phyloP scores from a whole-genome alignment of 2,888 invertebrate species.

The Microplitis deprimator region DNA sequence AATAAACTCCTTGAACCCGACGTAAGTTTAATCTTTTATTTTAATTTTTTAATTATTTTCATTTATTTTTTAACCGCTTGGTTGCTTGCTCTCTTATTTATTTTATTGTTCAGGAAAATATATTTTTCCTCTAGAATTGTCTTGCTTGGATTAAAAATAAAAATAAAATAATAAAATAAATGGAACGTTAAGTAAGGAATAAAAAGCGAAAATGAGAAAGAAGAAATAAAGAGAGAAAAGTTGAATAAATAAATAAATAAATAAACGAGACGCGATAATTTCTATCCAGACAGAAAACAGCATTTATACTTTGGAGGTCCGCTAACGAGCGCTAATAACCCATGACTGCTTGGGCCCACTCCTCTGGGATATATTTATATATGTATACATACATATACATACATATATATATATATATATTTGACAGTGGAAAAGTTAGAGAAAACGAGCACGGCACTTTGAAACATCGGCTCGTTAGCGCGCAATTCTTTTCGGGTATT shows the following conservation, averaged over 20 bases:
- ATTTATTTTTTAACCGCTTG: not conserved
- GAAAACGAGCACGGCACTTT: constrained; percentile 38
- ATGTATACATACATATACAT: too few relatives aligned
- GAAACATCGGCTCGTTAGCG: constrained; percentile 45
- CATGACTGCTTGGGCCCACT: constrained; percentile 13
- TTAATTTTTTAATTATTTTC: not conserved
- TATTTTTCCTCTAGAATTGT: not conserved
- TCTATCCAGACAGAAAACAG: constrained; percentile 38
- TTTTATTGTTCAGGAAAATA: not conserved
- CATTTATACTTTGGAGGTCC: constrained; percentile 37
- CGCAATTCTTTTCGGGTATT: constrained; percentile 27
- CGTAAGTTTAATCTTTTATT: constrained; percentile 50
- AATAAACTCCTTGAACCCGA: constrained; percentile 61
- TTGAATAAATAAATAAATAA: constrained; percentile 21
- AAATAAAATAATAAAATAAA: constrained; percentile 10
- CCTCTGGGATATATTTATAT: too few relatives aligned
- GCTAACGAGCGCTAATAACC: constrained; percentile 46
- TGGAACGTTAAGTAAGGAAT: constrained; percentile 7
- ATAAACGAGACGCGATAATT: constrained; percentile 37
- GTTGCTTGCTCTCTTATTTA: not conserved
- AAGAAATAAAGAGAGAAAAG: constrained; percentile 25
- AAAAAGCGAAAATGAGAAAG: not conserved
- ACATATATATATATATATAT: not conserved
- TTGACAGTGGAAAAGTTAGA: constrained; percentile 25
- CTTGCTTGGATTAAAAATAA: not conserved